Conservation (phyloP, 2,797 vertebrate species). For the Brachyrhaphis roseni region DNA sequence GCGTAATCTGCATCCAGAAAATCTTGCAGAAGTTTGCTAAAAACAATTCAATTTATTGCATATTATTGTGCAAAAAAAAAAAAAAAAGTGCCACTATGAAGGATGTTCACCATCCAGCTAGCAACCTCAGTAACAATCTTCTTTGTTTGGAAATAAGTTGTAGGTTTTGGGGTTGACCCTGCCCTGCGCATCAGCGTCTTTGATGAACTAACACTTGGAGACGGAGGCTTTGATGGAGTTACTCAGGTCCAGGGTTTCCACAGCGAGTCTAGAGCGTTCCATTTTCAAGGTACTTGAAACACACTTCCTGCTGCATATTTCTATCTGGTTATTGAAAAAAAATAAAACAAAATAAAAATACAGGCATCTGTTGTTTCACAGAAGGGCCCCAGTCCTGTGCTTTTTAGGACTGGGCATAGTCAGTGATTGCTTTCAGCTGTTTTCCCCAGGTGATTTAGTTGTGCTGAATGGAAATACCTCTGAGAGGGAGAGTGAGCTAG, state of each 20-base stretch:
- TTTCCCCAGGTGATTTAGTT: conserved; percentile 18
- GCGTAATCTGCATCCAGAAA: neutral
- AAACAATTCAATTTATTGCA: neutral
- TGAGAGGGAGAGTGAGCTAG: neutral
- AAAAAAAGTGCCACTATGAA: neutral
- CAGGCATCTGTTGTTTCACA: too few species aligned
- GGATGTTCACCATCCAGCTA: neutral
- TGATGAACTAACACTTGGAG: conserved; percentile 88
- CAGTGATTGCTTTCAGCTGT: conserved; percentile 36
- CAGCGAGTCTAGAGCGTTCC: conserved; percentile 95
- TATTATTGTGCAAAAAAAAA: neutral
- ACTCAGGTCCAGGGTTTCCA: conserved; percentile 95
- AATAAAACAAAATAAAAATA: neutral
- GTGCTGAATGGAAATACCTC: neutral
- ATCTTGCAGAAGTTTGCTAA: conserved; percentile 3
- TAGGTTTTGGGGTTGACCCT: conserved; percentile 94
- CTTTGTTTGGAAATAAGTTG: conserved; percentile 74
- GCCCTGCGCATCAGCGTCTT: conserved; percentile 92
- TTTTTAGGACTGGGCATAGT: conserved; percentile 18
- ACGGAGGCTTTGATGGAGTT: conserved; percentile 87
- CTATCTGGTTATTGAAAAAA: neutral
- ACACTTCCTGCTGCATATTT: conserved; percentile 19
- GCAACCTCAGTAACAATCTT: conserved; percentile 35
- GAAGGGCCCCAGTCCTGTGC: neutral
- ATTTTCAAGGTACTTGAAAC: conserved; percentile 90